Evolutionary conservation across 2,888 invertebrate species (phyloP), one percentile per base, ranked within the genome.

Genomic region (Gymnoscelis rufifasciata): DNA sequence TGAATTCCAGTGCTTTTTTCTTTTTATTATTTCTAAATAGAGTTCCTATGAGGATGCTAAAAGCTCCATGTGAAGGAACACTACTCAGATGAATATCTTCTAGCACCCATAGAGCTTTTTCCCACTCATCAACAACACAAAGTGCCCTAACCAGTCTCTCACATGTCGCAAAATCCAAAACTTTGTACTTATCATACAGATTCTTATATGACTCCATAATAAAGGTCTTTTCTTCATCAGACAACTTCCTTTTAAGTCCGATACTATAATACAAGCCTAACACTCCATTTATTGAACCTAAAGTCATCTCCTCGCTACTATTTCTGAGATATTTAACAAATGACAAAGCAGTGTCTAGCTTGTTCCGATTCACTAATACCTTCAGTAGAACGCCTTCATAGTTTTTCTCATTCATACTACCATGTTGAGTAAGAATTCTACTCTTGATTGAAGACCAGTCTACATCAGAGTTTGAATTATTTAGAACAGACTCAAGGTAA

Each of bases 101-200:
- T 14, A 93, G 68, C 8, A 94, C 76, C 54, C 90, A 83, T 0
- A 91, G 41, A 29, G 90, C 89, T 47, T 91, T 89, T 57, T 87
- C 84, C 93, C 94, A 95, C 54, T 91, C 79, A 43, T 87, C 71
- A 6, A 93, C 93, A 12, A 89, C 63, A 54, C 92, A 91, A 2
- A 96, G 68, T 0, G 90, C 93, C 49, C 78, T 75, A 44, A 94
- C 83, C 4, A 93, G 72, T 64, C 78, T 77, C 62, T 92, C 92
- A 59, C 90, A 89, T 11, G 92, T 92, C 1, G 64, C 66, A 10
- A 75, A 74, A 74, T 94, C 93, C 38, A 94, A 68, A 0, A 91
- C 64, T 39, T 90, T 84, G 68, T 92, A 89, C 52, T 90, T 87
- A 23, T 79, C 66, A 59, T 79, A 79, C 26, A 93, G 59, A 43